Evolutionary conservation across 2,797 vertebrate species (phyloP).

Genomic region (Anguilla obscura): DNA sequence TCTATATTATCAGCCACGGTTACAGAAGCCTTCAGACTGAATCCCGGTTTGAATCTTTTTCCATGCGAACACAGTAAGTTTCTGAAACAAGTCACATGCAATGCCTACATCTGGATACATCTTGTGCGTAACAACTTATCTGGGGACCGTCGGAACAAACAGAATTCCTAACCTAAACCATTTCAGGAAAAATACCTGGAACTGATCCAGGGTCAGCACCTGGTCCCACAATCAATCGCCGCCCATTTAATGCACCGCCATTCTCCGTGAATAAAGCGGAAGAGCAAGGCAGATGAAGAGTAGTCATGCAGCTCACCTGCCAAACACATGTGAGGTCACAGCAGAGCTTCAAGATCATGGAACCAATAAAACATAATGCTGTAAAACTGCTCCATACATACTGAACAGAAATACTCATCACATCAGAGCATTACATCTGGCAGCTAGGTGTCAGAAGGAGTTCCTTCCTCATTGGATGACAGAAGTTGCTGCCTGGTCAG

Average conservation of each 20-base stretch:
- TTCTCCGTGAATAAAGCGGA: neutral
- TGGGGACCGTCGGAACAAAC: neutral
- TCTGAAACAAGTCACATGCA: neutral
- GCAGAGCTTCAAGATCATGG: neutral
- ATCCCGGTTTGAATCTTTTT: neutral
- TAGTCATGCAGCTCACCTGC: neutral
- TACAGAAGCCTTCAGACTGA: slow-evolving; percentile 17
- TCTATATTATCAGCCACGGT: slow-evolving; percentile 1
- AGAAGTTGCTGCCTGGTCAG: neutral
- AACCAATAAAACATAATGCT: neutral
- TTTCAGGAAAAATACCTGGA: neutral
- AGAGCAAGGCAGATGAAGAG: neutral
- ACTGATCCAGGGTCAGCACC: neutral
- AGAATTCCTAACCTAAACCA: neutral
- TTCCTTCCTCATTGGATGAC: neutral
- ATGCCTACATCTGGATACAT: neutral
- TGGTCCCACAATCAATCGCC: neutral
- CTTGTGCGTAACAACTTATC: neutral
- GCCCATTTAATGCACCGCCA: neutral
- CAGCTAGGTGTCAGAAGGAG: neutral
- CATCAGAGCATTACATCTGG: slow-evolving; percentile 1
- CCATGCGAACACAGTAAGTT: neutral
- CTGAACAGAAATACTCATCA: neutral
- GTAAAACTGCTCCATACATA: neutral
- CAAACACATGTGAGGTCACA: neutral